phyloP scores from a whole-genome alignment of 2,113 vertebrate species.

The Elgaria multicarinata region DNA sequence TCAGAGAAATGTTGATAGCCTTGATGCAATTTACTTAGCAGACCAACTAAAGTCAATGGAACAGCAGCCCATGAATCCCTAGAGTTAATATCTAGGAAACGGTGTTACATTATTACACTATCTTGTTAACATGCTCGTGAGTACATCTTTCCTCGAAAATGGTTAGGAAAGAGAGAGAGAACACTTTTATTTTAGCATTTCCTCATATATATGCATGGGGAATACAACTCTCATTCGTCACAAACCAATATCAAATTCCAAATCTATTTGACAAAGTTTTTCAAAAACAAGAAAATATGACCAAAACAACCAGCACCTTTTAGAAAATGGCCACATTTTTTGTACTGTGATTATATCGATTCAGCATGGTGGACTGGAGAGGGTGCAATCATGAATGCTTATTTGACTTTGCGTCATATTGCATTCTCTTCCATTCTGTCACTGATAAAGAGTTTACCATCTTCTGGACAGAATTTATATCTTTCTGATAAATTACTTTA shows the following conservation, averaged over 20 bases:
- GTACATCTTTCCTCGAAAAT: background rate
- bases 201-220: background rate
- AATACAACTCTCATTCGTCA: background rate
- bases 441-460: background rate
- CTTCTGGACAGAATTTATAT: background rate
- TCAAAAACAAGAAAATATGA: background rate
- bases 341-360: background rate
- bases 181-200: background rate
- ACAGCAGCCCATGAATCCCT: background rate
- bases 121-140: background rate
- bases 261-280: background rate
- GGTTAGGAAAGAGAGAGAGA: background rate
- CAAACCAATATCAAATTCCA: background rate
- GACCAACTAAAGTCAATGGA: background rate
- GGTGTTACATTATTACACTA: background rate
- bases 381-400: background rate
- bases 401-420: background rate
- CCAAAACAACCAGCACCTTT: background rate
- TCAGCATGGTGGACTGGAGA: background rate
- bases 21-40: background rate
- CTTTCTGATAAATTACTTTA: constrained; percentile 4
- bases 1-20: background rate
- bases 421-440: background rate
- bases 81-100: background rate
- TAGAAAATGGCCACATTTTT: background rate